Percentiles rank a stretch among this genome's conserved stretches.
Evolutionary conservation across 2,888 invertebrate species (phyloP).

Genomic region (Silvanus unidentatus): DNA sequence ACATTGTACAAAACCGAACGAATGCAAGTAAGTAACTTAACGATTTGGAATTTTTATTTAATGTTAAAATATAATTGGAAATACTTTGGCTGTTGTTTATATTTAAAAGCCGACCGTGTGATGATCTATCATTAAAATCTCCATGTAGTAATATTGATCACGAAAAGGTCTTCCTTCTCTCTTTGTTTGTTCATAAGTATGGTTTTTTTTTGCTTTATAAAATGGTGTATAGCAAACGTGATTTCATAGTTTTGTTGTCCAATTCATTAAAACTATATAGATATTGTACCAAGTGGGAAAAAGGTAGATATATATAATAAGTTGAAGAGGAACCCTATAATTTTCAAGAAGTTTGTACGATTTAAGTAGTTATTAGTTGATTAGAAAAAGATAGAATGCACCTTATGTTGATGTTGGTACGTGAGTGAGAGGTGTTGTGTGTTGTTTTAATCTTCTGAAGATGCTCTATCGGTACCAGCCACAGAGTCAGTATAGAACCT

Average conservation of each 20-base stretch:
- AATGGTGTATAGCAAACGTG: conserved; percentile 11
- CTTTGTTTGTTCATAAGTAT: conserved; percentile 11
- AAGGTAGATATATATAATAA: no score
- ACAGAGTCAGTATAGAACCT: conserved; percentile 3
- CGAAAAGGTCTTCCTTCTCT: conserved; percentile 13
- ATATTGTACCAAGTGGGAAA: no score
- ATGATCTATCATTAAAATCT: conserved; percentile 42
- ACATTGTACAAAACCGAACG: conserved; percentile 85
- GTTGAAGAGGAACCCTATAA: conserved; percentile 35
- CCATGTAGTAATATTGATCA: conserved; percentile 18
- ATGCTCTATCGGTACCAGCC: neutral
- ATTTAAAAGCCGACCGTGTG: conserved; percentile 24
- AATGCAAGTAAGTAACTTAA: conserved; percentile 88
- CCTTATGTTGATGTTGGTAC: conserved; percentile 14
- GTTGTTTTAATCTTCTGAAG: conserved; percentile 5
- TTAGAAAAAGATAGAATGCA: no score
- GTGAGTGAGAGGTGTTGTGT: conserved; percentile 3
- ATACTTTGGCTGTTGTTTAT: conserved; percentile 16
- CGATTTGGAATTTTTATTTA: conserved; percentile 12
- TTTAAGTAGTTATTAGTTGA: conserved; percentile 31
- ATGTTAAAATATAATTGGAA: no score
- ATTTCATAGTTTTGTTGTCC: conserved; percentile 10
- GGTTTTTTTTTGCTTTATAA: no score
- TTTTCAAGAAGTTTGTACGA: conserved; percentile 35
- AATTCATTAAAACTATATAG: conserved; percentile 23